phyloP scores from a whole-genome alignment of 2,113 vertebrate species.

The Malaclemys terrapin region DNA sequence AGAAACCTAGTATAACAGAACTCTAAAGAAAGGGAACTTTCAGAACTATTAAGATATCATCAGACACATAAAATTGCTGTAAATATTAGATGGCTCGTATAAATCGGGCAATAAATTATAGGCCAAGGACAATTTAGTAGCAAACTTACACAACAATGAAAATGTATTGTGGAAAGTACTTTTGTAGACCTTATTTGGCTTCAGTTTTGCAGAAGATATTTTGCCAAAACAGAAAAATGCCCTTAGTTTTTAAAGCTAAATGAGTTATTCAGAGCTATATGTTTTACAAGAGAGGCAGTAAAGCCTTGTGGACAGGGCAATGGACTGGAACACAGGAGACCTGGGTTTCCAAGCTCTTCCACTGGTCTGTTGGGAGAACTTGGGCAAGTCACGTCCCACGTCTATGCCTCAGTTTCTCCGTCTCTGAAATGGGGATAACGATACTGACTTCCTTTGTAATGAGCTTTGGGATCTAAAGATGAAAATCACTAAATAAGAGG shows the following conservation, averaged over 20 bases:
- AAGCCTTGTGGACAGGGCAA: background rate
- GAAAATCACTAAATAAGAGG: background rate
- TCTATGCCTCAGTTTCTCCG: background rate
- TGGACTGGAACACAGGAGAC: background rate
- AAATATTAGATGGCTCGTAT: background rate
- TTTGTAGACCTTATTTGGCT: background rate
- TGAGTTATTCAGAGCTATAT: background rate
- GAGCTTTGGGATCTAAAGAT: background rate
- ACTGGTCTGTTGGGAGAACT: background rate
- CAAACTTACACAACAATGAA: background rate
- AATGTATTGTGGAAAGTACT: background rate
- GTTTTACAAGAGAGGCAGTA: background rate
- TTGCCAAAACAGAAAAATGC: background rate
- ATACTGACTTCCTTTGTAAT: background rate
- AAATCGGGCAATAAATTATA: background rate
- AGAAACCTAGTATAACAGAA: background rate
- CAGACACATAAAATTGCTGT: background rate
- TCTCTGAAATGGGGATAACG: background rate
- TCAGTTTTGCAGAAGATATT: slow-evolving; percentile 7
- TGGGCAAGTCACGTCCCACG: background rate
- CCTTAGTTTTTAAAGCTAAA: background rate
- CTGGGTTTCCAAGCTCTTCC: background rate
- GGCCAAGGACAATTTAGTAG: background rate
- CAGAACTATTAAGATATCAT: background rate
- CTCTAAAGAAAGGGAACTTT: background rate